A percentile compares a stretch with the other conserved stretches of the same genome.
Conservation (phyloP, 2,797 vertebrate species). For the Gobio occitaniae region DNA sequence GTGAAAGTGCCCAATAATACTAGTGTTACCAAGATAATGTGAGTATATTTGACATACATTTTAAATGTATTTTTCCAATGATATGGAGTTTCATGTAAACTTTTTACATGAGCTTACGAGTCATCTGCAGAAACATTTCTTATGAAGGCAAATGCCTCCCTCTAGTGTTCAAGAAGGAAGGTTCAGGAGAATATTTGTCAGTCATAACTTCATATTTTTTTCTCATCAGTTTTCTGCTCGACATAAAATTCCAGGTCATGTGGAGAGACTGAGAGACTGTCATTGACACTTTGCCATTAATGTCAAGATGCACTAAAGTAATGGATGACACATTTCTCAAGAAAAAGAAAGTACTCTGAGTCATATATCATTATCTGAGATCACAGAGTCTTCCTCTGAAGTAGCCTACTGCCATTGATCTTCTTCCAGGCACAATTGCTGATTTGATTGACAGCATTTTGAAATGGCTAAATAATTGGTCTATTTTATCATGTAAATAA, state of each 20-base stretch:
- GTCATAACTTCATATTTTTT: background rate
- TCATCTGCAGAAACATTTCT: background rate
- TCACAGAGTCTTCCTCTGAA: background rate
- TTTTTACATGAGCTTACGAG: background rate
- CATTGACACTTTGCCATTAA: background rate
- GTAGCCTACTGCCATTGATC: background rate
- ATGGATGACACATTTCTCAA: background rate
- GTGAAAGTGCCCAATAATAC: background rate
- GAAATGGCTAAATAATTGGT: background rate
- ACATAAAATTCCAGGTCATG: background rate
- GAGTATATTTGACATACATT: background rate
- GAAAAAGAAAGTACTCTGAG: background rate
- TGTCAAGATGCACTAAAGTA: background rate
- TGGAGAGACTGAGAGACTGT: background rate
- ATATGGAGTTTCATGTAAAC: background rate
- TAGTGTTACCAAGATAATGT: too few species aligned
- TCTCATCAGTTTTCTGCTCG: background rate
- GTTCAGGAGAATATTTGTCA: background rate
- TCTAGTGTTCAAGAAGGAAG: background rate
- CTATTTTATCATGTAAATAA: background rate
- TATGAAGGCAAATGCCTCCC: background rate
- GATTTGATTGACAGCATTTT: background rate
- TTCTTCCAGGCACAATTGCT: background rate
- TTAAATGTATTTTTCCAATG: background rate
- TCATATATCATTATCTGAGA: background rate